Percentiles rank a stretch among this genome's conserved stretches.
Evolutionary conservation across 1,140 invertebrate genomes (phyloP).

Genomic region (Diorhabda elongata): DNA sequence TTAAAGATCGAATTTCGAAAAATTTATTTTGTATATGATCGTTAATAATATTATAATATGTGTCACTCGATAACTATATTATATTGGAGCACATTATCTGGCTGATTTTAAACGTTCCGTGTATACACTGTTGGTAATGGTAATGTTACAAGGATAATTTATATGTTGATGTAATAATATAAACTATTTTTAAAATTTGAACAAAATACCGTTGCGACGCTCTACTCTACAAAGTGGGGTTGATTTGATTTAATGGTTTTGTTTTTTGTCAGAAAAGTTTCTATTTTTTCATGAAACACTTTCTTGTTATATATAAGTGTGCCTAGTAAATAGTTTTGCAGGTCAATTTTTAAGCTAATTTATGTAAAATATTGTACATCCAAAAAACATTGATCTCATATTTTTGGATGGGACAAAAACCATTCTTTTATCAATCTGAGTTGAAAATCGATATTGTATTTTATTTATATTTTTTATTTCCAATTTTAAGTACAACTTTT

Average conservation of each 20-base stretch:
- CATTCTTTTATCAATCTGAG: slow-evolving; percentile 22
- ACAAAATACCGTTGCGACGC: slow-evolving; percentile 43
- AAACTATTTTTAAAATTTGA: slow-evolving; percentile 45
- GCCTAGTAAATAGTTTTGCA: slow-evolving; percentile 49
- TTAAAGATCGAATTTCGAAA: slow-evolving; percentile 24
- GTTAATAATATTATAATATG: slow-evolving; percentile 40
- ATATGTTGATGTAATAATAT: slow-evolving; percentile 47
- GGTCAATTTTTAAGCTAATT: slow-evolving; percentile 44
- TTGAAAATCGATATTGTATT: slow-evolving; percentile 36
- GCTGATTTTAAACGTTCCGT: slow-evolving; percentile 45
- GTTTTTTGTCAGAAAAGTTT: slow-evolving; percentile 47
- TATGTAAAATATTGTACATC: slow-evolving; percentile 39
- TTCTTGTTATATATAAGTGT: slow-evolving; percentile 51
- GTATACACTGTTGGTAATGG: slow-evolving; percentile 50
- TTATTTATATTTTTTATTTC: slow-evolving; percentile 41
- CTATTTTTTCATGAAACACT: slow-evolving; percentile 49
- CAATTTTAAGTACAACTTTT: slow-evolving; percentile 47
- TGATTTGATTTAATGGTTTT: slow-evolving; percentile 38
- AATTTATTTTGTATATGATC: slow-evolving; percentile 47
- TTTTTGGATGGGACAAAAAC: slow-evolving; percentile 3
- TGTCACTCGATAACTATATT: slow-evolving; percentile 41
- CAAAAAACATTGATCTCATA: slow-evolving; percentile 15
- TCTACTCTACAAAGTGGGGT: slow-evolving; percentile 27
- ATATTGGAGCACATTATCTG: slow-evolving; percentile 48
- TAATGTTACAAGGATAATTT: slow-evolving; percentile 48